These are phyloP conservation scores for Taenioides sp. DNA, from an alignment of 2,797 vertebrate species.

Conservation along the genomic window DNA sequence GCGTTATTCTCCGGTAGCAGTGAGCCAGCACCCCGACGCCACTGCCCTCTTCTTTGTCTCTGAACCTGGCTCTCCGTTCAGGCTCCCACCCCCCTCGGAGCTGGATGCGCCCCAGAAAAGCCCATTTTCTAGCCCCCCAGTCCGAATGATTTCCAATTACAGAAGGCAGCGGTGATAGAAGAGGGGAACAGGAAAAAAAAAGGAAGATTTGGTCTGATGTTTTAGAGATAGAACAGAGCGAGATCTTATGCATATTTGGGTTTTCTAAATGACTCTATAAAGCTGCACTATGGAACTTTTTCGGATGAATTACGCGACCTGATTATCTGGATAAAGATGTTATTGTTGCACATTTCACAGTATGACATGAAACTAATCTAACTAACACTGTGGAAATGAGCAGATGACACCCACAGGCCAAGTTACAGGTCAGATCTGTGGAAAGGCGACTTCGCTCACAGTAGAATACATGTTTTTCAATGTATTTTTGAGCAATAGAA, in stretches of 20 bases:
- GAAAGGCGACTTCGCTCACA: too few relatives aligned
- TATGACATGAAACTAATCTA: too few relatives aligned
- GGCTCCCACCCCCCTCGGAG: background rate
- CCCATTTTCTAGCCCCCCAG: slow-evolving; percentile 12
- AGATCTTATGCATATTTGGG: background rate
- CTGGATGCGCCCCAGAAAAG: slow-evolving; percentile 1
- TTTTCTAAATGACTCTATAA: background rate
- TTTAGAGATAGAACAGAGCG: background rate
- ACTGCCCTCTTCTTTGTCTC: background rate
- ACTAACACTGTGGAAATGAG: too few relatives aligned
- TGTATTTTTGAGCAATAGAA: too few relatives aligned
- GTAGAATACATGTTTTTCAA: too few relatives aligned
- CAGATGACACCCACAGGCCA: too few relatives aligned
- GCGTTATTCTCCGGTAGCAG: background rate
- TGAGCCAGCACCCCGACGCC: background rate
- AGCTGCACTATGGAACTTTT: background rate
- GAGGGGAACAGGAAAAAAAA: background rate
- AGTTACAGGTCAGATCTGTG: too few relatives aligned
- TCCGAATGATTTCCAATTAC: slow-evolving; percentile 16
- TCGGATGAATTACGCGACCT: too few relatives aligned
- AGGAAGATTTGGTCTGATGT: background rate
- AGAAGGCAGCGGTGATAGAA: slow-evolving; percentile 10
- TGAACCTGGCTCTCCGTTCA: background rate
- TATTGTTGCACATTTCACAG: too few relatives aligned
- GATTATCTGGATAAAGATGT: too few relatives aligned